A percentile compares a stretch with the other conserved stretches of the same genome.
These are phyloP conservation scores for Synanthedon vespiformis DNA, from an alignment of 2,888 invertebrate genomes.

Conservation along the genomic window DNA sequence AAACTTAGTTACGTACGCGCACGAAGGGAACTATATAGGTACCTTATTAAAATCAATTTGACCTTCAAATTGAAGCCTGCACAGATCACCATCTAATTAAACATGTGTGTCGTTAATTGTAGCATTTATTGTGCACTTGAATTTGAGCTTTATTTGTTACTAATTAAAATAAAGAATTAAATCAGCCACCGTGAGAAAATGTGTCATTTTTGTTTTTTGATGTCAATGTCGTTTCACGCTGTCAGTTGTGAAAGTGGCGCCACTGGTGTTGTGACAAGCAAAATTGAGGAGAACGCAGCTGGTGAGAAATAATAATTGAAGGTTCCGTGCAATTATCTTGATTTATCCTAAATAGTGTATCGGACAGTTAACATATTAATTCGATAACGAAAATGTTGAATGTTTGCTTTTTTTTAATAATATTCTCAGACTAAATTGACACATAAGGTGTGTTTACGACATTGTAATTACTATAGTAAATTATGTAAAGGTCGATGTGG, in stretches of 20 bases:
- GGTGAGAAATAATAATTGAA: conserved; percentile 1
- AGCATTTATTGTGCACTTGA: no score
- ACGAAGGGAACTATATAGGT: no score
- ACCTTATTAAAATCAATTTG: no score
- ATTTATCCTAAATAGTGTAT: not conserved
- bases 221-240: conserved; percentile 10
- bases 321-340: not conserved
- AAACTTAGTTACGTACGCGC: no score
- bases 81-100: no score
- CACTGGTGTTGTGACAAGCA: not conserved
- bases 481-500: not conserved
- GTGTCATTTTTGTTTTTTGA: conserved; percentile 4
- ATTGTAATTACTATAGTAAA: not conserved
- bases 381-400: not conserved
- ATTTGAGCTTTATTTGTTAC: no score
- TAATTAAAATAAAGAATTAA: no score
- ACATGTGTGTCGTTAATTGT: no score
- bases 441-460: not conserved
- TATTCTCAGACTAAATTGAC: not conserved
- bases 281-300: not conserved
- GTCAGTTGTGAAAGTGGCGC: conserved; percentile 7
- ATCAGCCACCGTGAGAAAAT: no score
- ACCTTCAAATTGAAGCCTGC: no score
- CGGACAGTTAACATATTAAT: not conserved
- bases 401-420: not conserved